Evolutionary conservation across 92 coral and sea anemone species (phyloP), one percentile per base, ranked within the genome.

Genomic region (Metridium senile): DNA sequence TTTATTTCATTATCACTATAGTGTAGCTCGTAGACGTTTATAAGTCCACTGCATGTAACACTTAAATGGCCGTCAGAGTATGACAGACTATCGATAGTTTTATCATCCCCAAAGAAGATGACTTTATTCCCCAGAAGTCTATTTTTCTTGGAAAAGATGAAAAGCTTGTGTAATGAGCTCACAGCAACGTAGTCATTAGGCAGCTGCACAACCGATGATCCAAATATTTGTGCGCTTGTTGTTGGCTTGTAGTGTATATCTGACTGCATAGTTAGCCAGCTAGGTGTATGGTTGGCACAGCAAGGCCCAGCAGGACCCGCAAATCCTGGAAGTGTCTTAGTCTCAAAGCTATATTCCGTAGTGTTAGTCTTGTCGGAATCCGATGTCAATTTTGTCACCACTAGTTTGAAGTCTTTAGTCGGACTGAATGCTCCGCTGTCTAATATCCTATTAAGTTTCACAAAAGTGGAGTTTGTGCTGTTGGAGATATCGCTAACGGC

Each of bases 171-270:
- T 20, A 27, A 59, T 1, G 99, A 86, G 2, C 89, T 79, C 6
- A 88, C 96, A 26, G 81, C 93, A 33, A 88, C 71, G 45, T 81
- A 62, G 26, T 80, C 81, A 33, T 87, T 75, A 73, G 82, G 78
- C 45, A 95, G 74, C 62, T 54, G 63, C 30, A 76, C 87, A 17
- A 95, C 86, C 18, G 93, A 87, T 3, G 78, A 79, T 34, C 99
- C 99, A 74, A 95, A 95, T 30, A 35, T 75, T 26, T 86, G 58
- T 13, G 82, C 47, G 17, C 90, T 86, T 29, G 78, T 45, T 0
- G 92, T 85, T 1, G 99, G 81, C 54, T 95, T 95, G 68, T 89
- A 82, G 58, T 95, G 99, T 18, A 64, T 77, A 69, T 95, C 99
- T 28, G 93, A 66, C 81, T 74, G 74, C 16, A 68, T 83, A 30